Base-by-base conservation (phyloP, 2,888 invertebrate genomes). In the Ephialtes manifestator region DNA sequence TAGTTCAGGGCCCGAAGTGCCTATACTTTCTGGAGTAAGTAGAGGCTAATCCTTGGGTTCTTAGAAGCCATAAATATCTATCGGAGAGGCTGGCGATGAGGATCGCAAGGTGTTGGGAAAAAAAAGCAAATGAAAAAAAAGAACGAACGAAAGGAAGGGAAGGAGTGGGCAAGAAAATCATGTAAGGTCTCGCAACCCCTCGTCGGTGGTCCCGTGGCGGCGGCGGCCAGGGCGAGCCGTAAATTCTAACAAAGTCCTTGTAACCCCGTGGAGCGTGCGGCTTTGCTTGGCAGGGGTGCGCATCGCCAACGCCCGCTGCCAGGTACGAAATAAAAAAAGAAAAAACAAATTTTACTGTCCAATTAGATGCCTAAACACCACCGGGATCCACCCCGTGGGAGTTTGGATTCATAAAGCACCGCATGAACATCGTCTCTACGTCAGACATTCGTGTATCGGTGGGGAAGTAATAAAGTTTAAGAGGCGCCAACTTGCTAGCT, bases 341-440 rank as follows among this genome's bases (percentile, higher is more conserved):
- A 71, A 71, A 85, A 75, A 75, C 70, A 68, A 88, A 84, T 84
- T 86, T 84, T 82, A 86, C 81, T 84, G 82, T 83, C 87, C 87
- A 89, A 89, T 89, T 88, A 89, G 87, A 83, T 81, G 31, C 77
- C 83, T 87, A 86, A 87, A 87, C 81, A 84, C 80, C 81, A 39
- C 43, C 46, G 35, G 48, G 76, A 80, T 71, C 78, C 74, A 84
- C 78, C 85, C 84, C 82, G 35, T 77, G 55, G 68, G 77, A 67
- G 55, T 46, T 63, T 24, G 71, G 77, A 87, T 83, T 83, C 81
- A 78, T 86, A 75, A 84, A 78, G 20, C 71, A 55, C 65, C 67
- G 77, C 18, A 28, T 60, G 75, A 51, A 51, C 68, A 53, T 31
- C 20, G 20, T 24, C 28, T 70, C 35, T 31, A 63, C 65, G 65